Evolutionary conservation across 2,113 vertebrate species (phyloP).

Genomic region (Litocranius walleri): DNA sequence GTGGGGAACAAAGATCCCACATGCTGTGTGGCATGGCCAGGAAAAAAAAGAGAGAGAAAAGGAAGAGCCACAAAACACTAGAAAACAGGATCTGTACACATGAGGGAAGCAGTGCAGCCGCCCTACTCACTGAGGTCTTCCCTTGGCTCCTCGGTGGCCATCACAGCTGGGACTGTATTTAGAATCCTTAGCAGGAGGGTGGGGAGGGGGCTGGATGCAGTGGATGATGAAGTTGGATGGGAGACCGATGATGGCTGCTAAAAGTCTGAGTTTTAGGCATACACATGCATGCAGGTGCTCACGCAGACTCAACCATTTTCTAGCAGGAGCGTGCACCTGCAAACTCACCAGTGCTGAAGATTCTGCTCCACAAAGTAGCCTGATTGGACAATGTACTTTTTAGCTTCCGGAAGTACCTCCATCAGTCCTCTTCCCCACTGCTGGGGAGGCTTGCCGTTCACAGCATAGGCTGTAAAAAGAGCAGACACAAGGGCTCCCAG

Average conservation of each 20-base stretch:
- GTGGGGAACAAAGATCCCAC: not conserved
- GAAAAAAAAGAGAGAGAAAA: not conserved
- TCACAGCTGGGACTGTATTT: not conserved
- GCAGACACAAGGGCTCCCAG: conserved; percentile 84
- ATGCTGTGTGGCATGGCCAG: not conserved
- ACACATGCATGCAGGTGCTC: fast-evolving
- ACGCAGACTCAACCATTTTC: not conserved
- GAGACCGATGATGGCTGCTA: not conserved
- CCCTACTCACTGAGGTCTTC: not conserved
- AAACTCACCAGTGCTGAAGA: conserved; percentile 82
- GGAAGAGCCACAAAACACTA: not conserved
- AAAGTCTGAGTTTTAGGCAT: not conserved
- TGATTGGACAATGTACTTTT: conserved; percentile 73
- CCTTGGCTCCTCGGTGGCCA: not conserved
- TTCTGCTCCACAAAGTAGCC: conserved; percentile 82
- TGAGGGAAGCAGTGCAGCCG: not conserved
- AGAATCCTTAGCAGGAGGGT: not conserved
- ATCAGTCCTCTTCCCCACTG: conserved; percentile 85
- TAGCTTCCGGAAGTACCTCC: conserved; percentile 78
- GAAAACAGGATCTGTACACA: not conserved
- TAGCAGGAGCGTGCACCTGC: not conserved
- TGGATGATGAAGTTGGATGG: not conserved
- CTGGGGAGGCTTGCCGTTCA: conserved; percentile 68
- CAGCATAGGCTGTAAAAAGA: conserved; percentile 82
- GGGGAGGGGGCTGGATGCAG: not conserved